Evolutionary conservation across 2,888 invertebrate genomes (phyloP).

Genomic region (Drosophila ochracea): DNA sequence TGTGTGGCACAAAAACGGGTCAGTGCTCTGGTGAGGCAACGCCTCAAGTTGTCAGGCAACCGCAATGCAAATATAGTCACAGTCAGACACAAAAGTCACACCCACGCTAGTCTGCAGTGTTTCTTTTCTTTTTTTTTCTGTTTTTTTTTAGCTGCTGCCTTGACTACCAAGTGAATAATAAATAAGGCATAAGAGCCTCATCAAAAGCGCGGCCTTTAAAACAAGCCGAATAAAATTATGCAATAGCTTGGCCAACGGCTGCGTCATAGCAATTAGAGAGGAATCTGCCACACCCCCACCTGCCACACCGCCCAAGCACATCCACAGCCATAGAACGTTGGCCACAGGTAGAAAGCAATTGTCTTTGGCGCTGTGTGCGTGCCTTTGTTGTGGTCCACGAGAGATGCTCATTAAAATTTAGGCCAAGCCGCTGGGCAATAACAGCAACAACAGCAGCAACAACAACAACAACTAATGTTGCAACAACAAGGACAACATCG

Average conservation of each 20-base stretch:
- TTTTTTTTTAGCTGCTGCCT: constrained; percentile 35
- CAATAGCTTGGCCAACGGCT: constrained; percentile 59
- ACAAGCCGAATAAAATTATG: constrained; percentile 64
- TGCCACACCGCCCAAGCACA: neutral
- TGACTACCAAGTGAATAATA: constrained; percentile 73
- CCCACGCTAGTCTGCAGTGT: constrained; percentile 6
- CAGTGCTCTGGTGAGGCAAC: constrained; percentile 64
- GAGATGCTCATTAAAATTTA: constrained; percentile 78
- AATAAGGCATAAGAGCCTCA: constrained; percentile 80
- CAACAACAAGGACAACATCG: constrained; percentile 16
- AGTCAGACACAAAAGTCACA: constrained; percentile 8
- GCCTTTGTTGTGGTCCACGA: constrained; percentile 76
- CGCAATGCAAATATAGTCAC: constrained; percentile 59
- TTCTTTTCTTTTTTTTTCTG: constrained; percentile 4
- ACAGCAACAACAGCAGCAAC: neutral
- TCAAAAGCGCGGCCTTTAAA: constrained; percentile 74
- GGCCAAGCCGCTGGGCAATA: constrained; percentile 64
- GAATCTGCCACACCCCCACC: constrained; percentile 4
- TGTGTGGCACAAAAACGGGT: constrained; percentile 63
- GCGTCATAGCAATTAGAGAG: constrained; percentile 52
- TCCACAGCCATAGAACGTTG: constrained; percentile 54
- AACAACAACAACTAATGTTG: constrained; percentile 11
- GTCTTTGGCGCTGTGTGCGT: constrained; percentile 67
- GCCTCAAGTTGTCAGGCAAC: constrained; percentile 68
- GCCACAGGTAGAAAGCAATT: constrained; percentile 79